Percentiles rank a stretch among this genome's conserved stretches.
Evolutionary conservation across 2,113 vertebrate species (phyloP).

Genomic region (Myodes glareolus): DNA sequence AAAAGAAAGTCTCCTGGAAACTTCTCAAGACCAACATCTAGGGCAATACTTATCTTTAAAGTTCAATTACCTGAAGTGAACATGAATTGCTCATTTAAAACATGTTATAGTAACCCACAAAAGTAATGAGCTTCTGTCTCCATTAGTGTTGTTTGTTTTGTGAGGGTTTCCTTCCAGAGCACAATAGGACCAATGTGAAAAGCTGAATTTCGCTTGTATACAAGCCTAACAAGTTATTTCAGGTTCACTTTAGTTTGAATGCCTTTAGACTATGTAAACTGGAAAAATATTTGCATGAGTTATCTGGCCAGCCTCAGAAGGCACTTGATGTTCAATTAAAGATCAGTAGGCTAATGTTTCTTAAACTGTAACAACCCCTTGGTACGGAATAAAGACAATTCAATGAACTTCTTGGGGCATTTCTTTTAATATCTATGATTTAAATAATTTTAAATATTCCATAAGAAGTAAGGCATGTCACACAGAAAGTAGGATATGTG

Average conservation of each 20-base stretch:
- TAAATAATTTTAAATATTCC: not conserved
- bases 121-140: not conserved
- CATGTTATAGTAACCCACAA: not conserved
- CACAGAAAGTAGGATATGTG: not conserved
- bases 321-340: not conserved
- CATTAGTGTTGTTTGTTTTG: not conserved
- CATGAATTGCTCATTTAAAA: not conserved
- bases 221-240: not conserved
- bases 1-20: not conserved
- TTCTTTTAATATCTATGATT: not conserved
- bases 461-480: not conserved
- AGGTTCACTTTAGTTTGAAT: constrained; percentile 16
- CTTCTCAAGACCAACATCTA: not conserved
- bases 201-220: not conserved
- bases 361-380: not conserved
- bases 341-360: not conserved
- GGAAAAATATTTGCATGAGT: not conserved
- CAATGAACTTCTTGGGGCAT: not conserved
- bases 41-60: not conserved
- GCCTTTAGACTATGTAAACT: not conserved
- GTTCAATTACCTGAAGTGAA: not conserved
- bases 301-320: not conserved
- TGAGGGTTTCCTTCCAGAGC: not conserved
- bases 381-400: constrained; percentile 29
- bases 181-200: not conserved